These are phyloP conservation scores for Arrhamphus sclerolepis DNA, from an alignment of 2,797 vertebrate species.

Conservation along the genomic window DNA sequence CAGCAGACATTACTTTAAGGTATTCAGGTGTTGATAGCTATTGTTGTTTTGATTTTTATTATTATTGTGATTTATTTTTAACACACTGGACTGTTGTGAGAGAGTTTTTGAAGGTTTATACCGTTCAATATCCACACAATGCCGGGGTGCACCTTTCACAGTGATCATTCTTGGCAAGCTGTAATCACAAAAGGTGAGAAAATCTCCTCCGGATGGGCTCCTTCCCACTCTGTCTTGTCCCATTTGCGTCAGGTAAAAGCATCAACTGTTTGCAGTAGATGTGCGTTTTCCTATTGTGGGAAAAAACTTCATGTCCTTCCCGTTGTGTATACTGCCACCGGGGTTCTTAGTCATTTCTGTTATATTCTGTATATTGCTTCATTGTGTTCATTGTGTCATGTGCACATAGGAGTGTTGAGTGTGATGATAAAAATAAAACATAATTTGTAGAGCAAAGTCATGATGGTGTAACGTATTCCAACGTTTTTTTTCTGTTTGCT, in stretches of 20 bases:
- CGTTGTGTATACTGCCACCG: neutral
- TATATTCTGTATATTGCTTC: too few species aligned
- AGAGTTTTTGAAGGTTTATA: neutral
- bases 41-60: neutral
- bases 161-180: slow-evolving; percentile 42
- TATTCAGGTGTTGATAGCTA: slow-evolving; percentile 12
- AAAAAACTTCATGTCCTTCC: slow-evolving; percentile 2
- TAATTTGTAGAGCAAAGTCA: too few species aligned
- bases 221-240: slow-evolving; percentile 28
- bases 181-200: slow-evolving; percentile 50
- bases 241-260: slow-evolving; percentile 1
- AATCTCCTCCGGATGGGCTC: slow-evolving; percentile 35
- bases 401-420: too few species aligned
- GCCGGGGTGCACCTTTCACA: slow-evolving; percentile 25
- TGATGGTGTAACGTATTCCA: neutral
- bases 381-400: too few species aligned
- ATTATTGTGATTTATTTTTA: neutral
- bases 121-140: slow-evolving; percentile 1
- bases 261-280: neutral
- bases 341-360: neutral
- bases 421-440: too few species aligned
- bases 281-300: neutral
- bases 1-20: slow-evolving; percentile 24
- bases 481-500: neutral
- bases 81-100: neutral